phyloP scores from a whole-genome alignment of 2,797 vertebrate genomes.

The Arremon brunneinucha region DNA sequence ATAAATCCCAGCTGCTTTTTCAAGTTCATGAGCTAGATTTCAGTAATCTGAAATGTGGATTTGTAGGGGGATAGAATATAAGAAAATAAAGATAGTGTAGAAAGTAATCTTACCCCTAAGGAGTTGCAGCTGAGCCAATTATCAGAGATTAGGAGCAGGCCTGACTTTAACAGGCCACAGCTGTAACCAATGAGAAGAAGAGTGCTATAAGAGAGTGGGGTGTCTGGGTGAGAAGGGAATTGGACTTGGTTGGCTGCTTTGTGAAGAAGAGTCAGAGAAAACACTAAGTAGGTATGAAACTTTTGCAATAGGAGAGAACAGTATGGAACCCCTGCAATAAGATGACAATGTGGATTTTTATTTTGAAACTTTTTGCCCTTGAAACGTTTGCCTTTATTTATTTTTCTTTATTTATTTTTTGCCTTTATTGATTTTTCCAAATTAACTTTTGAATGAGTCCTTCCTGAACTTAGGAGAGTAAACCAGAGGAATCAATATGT shows the following conservation, averaged over 20 bases:
- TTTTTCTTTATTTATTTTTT: slow-evolving; percentile 30
- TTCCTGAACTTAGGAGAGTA: not conserved
- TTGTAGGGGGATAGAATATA: not conserved
- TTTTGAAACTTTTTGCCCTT: slow-evolving; percentile 32
- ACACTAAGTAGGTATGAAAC: too few species aligned
- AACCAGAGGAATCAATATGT: slow-evolving; percentile 23
- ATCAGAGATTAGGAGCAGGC: too few species aligned
- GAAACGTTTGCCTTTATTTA: slow-evolving; percentile 33
- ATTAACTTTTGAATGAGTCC: not conserved
- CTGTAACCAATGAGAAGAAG: too few species aligned
- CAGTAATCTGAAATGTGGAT: not conserved
- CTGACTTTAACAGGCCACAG: too few species aligned
- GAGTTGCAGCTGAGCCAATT: too few species aligned
- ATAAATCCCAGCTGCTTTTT: not conserved
- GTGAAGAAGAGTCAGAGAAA: too few species aligned
- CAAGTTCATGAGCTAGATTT: not conserved
- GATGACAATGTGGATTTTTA: not conserved
- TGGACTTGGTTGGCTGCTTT: too few species aligned
- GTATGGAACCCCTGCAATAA: too few species aligned
- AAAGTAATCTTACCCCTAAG: too few species aligned
- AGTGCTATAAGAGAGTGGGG: too few species aligned
- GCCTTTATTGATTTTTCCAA: slow-evolving; percentile 40
- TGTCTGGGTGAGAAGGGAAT: accelerated
- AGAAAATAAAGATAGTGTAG: too few species aligned
- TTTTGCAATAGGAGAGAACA: too few species aligned